These are phyloP conservation scores for Rhyacophila evoluta DNA, from an alignment of 2,888 invertebrate genomes.

Conservation along the genomic window DNA sequence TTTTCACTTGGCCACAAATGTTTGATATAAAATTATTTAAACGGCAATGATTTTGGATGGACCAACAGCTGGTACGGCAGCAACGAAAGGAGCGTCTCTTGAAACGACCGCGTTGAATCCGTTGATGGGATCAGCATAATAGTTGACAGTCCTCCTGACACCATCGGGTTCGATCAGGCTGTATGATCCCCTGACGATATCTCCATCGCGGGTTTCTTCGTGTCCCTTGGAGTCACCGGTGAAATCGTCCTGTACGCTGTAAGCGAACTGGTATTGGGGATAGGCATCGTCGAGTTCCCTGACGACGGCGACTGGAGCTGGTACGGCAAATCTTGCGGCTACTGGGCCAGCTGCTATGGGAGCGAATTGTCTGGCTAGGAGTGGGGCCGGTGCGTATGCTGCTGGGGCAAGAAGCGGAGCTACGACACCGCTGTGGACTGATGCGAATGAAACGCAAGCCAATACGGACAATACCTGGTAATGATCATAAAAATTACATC, in stretches of 20 bases:
- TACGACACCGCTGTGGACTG: conserved; percentile 59
- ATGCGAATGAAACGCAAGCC: conserved; percentile 46
- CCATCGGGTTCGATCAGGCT: conserved; percentile 67
- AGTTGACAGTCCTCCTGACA: conserved; percentile 65
- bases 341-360: conserved; percentile 53
- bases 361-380: conserved; percentile 53
- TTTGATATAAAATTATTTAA: conserved; percentile 36
- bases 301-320: conserved; percentile 57
- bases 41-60: conserved; percentile 59
- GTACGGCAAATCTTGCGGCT: conserved; percentile 57
- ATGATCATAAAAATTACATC: too few species aligned
- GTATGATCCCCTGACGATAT: conserved; percentile 66
- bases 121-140: conserved; percentile 65
- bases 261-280: conserved; percentile 64
- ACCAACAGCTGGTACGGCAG: conserved; percentile 57
- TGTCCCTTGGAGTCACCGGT: conserved; percentile 68
- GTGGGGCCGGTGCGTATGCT: conserved; percentile 46
- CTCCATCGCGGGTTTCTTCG: conserved; percentile 65
- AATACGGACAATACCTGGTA: conserved; percentile 46
- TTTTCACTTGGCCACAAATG: not conserved
- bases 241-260: conserved; percentile 65
- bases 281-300: conserved; percentile 55
- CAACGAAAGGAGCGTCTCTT: conserved; percentile 54
- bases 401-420: conserved; percentile 44
- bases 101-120: conserved; percentile 67